A percentile compares a stretch with the other conserved stretches of the same genome.
Conservation (phyloP, 2,113 vertebrate species). For the Alectura lathami region DNA sequence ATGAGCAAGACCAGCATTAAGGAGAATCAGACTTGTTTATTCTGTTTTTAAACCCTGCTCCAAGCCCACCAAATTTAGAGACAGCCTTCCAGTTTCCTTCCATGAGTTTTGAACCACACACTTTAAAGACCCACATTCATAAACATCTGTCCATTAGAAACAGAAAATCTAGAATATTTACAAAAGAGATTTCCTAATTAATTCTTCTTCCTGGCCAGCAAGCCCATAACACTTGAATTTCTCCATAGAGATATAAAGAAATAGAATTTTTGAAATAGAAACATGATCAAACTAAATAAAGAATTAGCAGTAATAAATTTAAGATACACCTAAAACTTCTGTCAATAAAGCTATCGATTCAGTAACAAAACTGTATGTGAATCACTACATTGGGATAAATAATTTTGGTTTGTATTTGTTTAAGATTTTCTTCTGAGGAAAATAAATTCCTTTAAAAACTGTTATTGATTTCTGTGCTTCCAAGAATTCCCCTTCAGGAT, state of each 20-base stretch:
- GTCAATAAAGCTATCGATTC: neutral
- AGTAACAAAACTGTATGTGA: neutral
- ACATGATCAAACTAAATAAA: neutral
- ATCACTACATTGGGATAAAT: neutral
- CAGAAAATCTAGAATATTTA: neutral
- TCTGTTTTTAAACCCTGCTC: neutral
- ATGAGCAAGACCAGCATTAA: neutral
- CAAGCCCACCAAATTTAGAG: neutral
- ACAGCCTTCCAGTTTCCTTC: neutral
- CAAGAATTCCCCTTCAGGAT: neutral
- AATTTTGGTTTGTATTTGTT: neutral
- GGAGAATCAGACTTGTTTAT: neutral
- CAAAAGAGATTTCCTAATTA: neutral
- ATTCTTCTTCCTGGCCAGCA: neutral
- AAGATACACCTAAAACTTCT: neutral
- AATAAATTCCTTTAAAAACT: neutral
- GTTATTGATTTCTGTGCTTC: neutral
- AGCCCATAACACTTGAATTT: neutral
- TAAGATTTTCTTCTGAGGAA: neutral
- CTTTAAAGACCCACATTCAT: neutral
- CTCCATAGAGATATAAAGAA: neutral
- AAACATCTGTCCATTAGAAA: neutral
- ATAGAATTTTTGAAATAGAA: neutral
- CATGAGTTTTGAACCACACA: neutral
- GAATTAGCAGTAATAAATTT: neutral